Evolutionary conservation across 2,888 invertebrate genomes (phyloP).

Genomic region (Synergus umbraculus): DNA sequence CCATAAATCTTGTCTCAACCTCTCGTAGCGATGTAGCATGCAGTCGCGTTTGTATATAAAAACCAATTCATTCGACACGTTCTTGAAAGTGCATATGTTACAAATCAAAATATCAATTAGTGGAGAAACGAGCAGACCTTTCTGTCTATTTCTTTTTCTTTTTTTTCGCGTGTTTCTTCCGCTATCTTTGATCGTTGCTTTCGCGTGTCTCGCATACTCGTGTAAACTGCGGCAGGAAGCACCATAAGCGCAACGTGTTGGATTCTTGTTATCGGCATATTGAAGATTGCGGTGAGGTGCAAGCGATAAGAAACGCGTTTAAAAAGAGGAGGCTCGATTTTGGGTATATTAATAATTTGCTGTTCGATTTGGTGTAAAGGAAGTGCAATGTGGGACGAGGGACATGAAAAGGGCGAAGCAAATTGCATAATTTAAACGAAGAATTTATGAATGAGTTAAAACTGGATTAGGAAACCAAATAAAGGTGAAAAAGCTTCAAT

Average conservation of each 20-base stretch:
- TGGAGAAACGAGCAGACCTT: constrained; percentile 37
- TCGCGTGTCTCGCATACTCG: constrained; percentile 33
- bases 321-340: constrained; percentile 4
- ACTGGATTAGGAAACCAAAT: background rate
- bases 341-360: constrained; percentile 24
- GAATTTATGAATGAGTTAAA: background rate
- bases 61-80: constrained; percentile 28
- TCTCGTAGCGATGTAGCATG: constrained; percentile 30
- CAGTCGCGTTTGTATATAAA: constrained; percentile 35
- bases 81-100: constrained; percentile 30
- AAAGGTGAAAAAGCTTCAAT: background rate
- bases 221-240: constrained; percentile 32
- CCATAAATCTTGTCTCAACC: constrained; percentile 49
- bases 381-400: constrained; percentile 6
- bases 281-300: constrained; percentile 18
- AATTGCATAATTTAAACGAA: background rate
- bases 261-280: constrained; percentile 19
- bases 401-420: constrained; percentile 27
- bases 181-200: constrained; percentile 38
- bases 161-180: constrained; percentile 27
- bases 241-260: constrained; percentile 31
- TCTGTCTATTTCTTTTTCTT: constrained; percentile 31
- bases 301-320: constrained; percentile 30
- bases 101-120: constrained; percentile 43
- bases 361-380: background rate